Percentiles rank a stretch among this genome's conserved stretches.
phyloP scores from a whole-genome alignment of 2,113 vertebrate genomes.

The Bubalus kerabau region DNA sequence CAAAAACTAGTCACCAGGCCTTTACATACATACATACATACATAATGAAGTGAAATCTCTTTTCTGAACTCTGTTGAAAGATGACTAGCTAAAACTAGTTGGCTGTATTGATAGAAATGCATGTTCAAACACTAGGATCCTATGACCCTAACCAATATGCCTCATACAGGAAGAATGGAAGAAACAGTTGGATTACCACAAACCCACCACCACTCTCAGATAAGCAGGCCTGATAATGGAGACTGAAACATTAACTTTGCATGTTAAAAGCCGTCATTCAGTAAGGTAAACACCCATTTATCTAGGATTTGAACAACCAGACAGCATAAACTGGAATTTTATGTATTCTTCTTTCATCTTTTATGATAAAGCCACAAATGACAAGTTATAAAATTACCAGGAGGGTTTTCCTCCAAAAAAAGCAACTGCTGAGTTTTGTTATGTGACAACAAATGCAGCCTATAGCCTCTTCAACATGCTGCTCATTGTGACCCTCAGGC shows the following conservation, averaged over 20 bases:
- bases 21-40: background rate
- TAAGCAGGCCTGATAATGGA: background rate
- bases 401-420: background rate
- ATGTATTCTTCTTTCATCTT: background rate
- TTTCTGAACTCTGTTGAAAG: background rate
- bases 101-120: background rate
- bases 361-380: constrained; percentile 1
- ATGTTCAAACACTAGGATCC: background rate
- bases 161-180: background rate
- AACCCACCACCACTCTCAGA: background rate
- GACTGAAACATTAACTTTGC: background rate
- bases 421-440: background rate
- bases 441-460: background rate
- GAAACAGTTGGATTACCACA: background rate
- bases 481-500: background rate
- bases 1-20: background rate
- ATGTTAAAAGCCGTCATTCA: background rate
- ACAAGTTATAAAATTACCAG: background rate
- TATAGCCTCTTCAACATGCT: background rate
- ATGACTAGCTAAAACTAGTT: background rate
- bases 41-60: background rate
- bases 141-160: background rate
- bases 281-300: background rate
- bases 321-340: background rate
- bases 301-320: background rate